A percentile compares a stretch with the other conserved stretches of the same genome.
Conservation (phyloP, 2,113 vertebrate genomes). For the Syngnathus scovelli region DNA sequence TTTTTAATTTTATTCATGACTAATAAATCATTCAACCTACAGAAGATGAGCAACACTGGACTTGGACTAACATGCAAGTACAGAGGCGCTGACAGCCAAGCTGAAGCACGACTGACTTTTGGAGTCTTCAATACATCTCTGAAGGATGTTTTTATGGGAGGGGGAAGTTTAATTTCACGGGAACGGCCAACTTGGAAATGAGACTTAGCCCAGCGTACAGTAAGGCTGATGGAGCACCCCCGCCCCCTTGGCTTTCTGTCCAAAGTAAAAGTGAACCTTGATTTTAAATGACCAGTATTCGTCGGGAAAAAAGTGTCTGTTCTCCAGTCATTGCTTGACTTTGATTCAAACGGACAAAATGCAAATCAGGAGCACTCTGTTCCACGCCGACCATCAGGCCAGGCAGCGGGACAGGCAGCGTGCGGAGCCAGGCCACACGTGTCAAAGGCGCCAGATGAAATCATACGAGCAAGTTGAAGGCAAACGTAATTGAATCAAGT, state of each 20-base stretch:
- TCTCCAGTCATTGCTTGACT: neutral
- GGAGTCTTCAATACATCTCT: too few relatives aligned
- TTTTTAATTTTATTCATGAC: too few relatives aligned
- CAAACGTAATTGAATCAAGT: conserved; percentile 52
- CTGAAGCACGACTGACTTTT: too few relatives aligned
- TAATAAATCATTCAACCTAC: too few relatives aligned
- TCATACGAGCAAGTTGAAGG: conserved; percentile 44
- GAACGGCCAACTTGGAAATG: neutral
- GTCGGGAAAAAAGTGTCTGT: neutral
- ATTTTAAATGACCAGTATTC: neutral
- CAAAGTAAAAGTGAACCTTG: neutral
- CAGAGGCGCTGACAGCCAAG: too few relatives aligned
- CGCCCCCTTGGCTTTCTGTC: neutral
- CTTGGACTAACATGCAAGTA: too few relatives aligned
- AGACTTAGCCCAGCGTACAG: neutral
- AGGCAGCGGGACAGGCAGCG: neutral
- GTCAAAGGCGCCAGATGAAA: conserved; percentile 51
- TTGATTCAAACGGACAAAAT: neutral
- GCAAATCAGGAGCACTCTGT: neutral
- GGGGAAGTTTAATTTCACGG: neutral
- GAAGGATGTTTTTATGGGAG: too few relatives aligned
- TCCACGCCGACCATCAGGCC: neutral
- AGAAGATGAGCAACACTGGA: too few relatives aligned
- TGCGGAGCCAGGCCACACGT: conserved; percentile 31
- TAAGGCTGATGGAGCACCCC: neutral